These are phyloP conservation scores for Mellivora capensis DNA, from an alignment of 2,113 vertebrate species.

Conservation along the genomic window DNA sequence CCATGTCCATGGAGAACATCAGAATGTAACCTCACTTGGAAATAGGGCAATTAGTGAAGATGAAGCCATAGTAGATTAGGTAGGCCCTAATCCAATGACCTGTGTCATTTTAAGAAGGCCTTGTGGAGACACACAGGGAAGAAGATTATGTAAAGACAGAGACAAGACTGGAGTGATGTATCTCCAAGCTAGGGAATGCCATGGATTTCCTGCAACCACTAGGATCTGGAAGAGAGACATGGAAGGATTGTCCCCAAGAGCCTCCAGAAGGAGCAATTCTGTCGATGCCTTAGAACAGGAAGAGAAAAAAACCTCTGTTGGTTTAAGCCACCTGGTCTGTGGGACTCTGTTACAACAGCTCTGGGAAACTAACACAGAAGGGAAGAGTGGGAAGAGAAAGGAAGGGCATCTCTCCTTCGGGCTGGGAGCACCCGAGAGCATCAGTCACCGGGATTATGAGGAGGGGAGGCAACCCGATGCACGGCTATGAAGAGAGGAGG, in stretches of 20 bases:
- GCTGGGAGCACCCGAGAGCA: not conserved
- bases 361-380: not conserved
- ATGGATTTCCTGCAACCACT: too few species aligned
- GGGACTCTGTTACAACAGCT: not conserved
- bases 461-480: accelerated
- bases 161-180: not conserved
- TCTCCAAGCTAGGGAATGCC: not conserved
- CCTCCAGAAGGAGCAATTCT: not conserved
- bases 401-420: not conserved
- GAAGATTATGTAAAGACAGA: not conserved
- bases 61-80: not conserved
- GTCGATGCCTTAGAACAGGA: not conserved
- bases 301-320: not conserved
- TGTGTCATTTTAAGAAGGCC: not conserved
- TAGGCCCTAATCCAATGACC: not conserved
- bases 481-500: accelerated
- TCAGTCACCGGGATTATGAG: accelerated
- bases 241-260: not conserved
- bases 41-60: not conserved
- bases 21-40: not conserved
- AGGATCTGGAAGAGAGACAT: not conserved
- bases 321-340: not conserved
- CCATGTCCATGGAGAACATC: not conserved
- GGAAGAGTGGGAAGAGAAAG: not conserved
- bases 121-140: not conserved